Evolutionary conservation across 2,113 vertebrate genomes (phyloP), one percentile per base, ranked within the genome.

Genomic region (Callipepla squamata): DNA sequence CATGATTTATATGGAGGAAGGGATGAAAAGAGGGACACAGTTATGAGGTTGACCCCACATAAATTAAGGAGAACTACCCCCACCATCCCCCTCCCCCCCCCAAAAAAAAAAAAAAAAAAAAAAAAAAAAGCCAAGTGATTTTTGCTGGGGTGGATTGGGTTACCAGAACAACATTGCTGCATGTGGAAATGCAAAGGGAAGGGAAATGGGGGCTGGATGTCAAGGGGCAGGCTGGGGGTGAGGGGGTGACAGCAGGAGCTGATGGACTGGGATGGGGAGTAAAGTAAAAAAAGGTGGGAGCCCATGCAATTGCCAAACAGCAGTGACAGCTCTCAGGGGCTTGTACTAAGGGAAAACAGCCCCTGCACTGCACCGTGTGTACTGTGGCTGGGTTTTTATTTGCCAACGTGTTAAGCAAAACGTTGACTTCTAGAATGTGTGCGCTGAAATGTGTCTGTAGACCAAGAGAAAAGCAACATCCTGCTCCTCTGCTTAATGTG

Each of bases 1-100:
- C 28, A 36, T 95, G 87, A 93, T 93, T 95, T 86, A 89, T 94
- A 72, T 8, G 73, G 62, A 90, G 80, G 90, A 92, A 90, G 57
- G 59, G 55, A 83, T 80, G 82, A 88, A 89, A 85, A 89, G 18
- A 63, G 63, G 68, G 73, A 48, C 65, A 68, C 77, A 91, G 23
- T 89, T 95, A 89, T 42, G 36, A 91, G 58, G 32, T 2, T 94
- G 87, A 83, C 77, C 90, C 48, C 62, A 58, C 92, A 89, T 76
- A 91, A 89, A 80, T 93, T 89, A 93, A 76, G 47, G 68, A 80
- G 65, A n/a, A 44, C 18, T 6, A 2, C 9, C 9, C 2, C 4
- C 2, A n/a, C n/a, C n/a, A n/a, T n/a, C 7, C 7, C 7, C 7
- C 4, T 5, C 2, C 9, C 7, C 4, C 15, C 2, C 7, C 6